Percentiles rank a stretch among this genome's conserved stretches.
phyloP scores from a whole-genome alignment of 2,113 vertebrate species.

The Syngnathus scovelli region DNA sequence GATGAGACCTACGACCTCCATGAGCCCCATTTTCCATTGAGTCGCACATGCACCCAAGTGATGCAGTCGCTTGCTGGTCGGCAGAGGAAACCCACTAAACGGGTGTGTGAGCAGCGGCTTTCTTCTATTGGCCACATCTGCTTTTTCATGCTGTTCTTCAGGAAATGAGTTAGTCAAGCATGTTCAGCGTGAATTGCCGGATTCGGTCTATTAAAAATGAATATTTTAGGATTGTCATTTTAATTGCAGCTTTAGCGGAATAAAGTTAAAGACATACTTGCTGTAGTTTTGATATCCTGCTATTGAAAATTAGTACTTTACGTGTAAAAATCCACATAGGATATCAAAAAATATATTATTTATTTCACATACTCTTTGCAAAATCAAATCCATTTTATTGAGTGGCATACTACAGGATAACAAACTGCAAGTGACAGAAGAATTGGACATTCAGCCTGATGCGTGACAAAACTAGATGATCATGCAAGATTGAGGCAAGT shows the following conservation, averaged over 20 bases:
- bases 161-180: conserved; percentile 46
- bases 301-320: neutral
- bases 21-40: conserved; percentile 51
- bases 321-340: conserved; percentile 9
- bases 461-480: conserved; percentile 28
- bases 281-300: neutral
- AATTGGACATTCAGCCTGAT: conserved; percentile 22
- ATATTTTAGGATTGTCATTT: no score
- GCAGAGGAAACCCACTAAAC: conserved; percentile 25
- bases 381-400: conserved; percentile 39
- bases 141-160: conserved; percentile 14
- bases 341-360: conserved; percentile 39
- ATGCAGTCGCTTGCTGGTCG: neutral
- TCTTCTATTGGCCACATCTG: conserved; percentile 25
- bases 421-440: conserved; percentile 31
- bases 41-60: conserved; percentile 9
- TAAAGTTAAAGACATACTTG: no score
- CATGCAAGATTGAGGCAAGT: conserved; percentile 20
- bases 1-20: conserved; percentile 31
- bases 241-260: no score
- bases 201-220: no score
- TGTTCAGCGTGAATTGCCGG: neutral
- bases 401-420: conserved; percentile 17
- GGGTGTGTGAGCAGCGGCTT: conserved; percentile 37
- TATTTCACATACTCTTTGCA: conserved; percentile 30